Conservation (phyloP, 2,113 vertebrate genomes). For the Phainopepla nitens region DNA sequence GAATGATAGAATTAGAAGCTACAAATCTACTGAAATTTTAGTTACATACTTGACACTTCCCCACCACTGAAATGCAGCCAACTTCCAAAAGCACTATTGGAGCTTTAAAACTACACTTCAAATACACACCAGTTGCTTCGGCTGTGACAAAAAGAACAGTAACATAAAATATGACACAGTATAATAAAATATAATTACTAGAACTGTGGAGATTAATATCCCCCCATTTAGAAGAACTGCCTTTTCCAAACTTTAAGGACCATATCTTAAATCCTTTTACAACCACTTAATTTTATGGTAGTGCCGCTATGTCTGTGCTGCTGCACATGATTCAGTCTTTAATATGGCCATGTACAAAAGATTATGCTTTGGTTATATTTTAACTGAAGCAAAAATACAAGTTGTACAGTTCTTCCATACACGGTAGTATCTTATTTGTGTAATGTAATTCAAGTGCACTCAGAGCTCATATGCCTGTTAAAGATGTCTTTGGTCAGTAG, state of each 20-base stretch:
- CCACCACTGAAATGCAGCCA: background rate
- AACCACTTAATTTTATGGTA: background rate
- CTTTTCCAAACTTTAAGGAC: background rate
- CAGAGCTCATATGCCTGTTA: background rate
- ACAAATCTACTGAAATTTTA: background rate
- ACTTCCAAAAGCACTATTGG: background rate
- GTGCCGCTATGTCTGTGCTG: background rate
- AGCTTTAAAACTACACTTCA: background rate
- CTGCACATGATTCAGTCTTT: background rate
- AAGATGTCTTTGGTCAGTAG: background rate
- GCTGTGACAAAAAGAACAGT: background rate
- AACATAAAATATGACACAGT: background rate
- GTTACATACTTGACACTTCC: background rate
- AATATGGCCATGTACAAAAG: background rate
- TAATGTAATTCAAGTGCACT: background rate
- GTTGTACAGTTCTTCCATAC: background rate
- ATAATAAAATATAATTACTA: background rate
- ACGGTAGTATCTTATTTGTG: background rate
- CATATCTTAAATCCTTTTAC: background rate
- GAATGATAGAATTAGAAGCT: background rate
- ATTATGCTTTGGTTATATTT: background rate
- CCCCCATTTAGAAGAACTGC: background rate
- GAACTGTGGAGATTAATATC: background rate
- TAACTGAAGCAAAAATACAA: conserved; percentile 26
- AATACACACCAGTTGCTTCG: background rate